Percentiles rank a stretch among this genome's conserved stretches.
phyloP scores from a whole-genome alignment of 2,797 vertebrate genomes.

The Alectoris magna region DNA sequence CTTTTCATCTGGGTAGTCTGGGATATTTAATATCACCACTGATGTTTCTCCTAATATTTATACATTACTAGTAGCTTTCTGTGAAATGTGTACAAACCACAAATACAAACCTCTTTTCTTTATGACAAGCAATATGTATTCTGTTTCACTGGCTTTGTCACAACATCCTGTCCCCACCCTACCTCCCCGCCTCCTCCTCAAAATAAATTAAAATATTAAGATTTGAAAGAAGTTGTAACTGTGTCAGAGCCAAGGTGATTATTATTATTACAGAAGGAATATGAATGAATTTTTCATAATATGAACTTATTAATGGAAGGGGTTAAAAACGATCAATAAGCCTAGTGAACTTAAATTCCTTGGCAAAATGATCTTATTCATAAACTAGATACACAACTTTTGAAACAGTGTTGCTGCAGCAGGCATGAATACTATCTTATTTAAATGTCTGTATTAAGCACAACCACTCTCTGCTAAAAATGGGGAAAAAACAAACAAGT shows the following conservation, averaged over 20 bases:
- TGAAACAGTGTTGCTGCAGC: conserved; percentile 72
- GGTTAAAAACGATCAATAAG: conserved; percentile 24
- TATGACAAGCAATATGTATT: conserved; percentile 58
- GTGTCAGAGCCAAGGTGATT: conserved; percentile 56
- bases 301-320: conserved; percentile 49
- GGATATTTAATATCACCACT: conserved; percentile 69
- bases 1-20: conserved; percentile 62
- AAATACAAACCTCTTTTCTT: conserved; percentile 67
- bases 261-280: conserved; percentile 47
- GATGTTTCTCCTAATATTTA: conserved; percentile 67
- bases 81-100: conserved; percentile 56
- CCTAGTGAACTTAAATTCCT: conserved; percentile 65
- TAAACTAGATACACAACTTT: conserved; percentile 75
- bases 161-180: neutral
- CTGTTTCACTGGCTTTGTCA: conserved; percentile 8
- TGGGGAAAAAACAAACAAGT: conserved; percentile 92
- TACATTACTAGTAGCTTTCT: conserved; percentile 59
- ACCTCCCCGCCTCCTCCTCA: neutral
- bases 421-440: conserved; percentile 84
- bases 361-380: conserved; percentile 62
- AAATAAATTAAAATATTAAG: conserved; percentile 40
- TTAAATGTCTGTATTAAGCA: conserved; percentile 89
- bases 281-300: conserved; percentile 49
- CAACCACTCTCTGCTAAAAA: conserved; percentile 87
- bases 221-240: conserved; percentile 62